Evolutionary conservation across 1,140 invertebrate species (phyloP), one percentile per base, ranked within the genome.

Genomic region (Drosophila guanche): DNA sequence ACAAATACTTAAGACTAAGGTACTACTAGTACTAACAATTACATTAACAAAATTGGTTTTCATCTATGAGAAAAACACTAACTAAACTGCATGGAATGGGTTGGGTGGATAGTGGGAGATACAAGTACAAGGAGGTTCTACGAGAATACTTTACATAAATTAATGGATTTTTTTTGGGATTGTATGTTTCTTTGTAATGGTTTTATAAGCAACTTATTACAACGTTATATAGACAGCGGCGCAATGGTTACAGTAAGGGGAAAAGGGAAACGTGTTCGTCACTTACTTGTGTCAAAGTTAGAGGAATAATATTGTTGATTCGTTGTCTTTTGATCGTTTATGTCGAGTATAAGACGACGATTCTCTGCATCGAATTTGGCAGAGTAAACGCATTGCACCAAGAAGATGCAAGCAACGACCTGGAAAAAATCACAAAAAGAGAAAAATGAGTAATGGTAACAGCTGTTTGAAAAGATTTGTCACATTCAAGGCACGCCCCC

Each of bases 281-380:
- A 92, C 93, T 94, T 92, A 95, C 94, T 95, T 68, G 93, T 94
- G 84, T 94, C 93, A 91, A 95, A 94, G 81, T 95, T 95, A 69
- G 94, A 94, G 89, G 95, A 94, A 67, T 94, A 93, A 75, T 95
- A 95, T 91, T 95, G 94, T 50, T 83, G 79, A 51, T 91, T 91
- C 71, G 93, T 95, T 90, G 95, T 95, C 78, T 95, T 94, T 61
- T 92, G 91, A 71, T 95, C 94, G 78, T 94, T 92, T 46, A 95
- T 94, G 70, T 94, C 92, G 5, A 95, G 93, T 47, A 95, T 93
- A 5, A 94, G 91, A 70, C 90, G 90, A 68, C 90, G 86, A 78
- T 91, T 90, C 73, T 91, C 89, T 80, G 84, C 71, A 79, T 90
- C 89, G 47, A 76, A 89, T 53, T 89, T 90, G 27, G 76, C 81